Percentiles rank a stretch among this genome's conserved stretches.
phyloP scores from a whole-genome alignment of 1,140 invertebrate genomes.

The Drosophila busckii region DNA sequence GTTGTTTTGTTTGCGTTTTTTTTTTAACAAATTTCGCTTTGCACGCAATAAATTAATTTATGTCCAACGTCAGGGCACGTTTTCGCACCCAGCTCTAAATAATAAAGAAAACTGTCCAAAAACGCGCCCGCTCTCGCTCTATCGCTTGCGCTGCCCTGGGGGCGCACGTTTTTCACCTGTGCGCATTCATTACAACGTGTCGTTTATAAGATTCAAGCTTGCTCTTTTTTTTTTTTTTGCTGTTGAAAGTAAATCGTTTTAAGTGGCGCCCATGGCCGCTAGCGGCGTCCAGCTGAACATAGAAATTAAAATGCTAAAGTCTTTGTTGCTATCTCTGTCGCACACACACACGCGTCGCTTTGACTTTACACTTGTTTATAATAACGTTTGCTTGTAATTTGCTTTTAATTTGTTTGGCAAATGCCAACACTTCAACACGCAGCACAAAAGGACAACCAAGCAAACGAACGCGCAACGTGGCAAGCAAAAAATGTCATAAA shows the following conservation, averaged over 20 bases:
- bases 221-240: too few species aligned
- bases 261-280: slow-evolving; percentile 43
- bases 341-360: not conserved
- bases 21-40: slow-evolving; percentile 55
- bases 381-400: slow-evolving; percentile 71
- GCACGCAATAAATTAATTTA: slow-evolving; percentile 77
- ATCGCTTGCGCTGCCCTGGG: not conserved
- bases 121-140: not conserved
- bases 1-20: slow-evolving; percentile 19
- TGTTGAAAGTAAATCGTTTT: slow-evolving; percentile 67
- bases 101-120: slow-evolving; percentile 3
- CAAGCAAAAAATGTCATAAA: slow-evolving; percentile 61
- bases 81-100: slow-evolving; percentile 41
- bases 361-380: slow-evolving; percentile 34
- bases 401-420: slow-evolving; percentile 77
- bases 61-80: slow-evolving; percentile 71
- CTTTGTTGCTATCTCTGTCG: not conserved
- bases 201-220: slow-evolving; percentile 56
- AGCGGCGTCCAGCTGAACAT: slow-evolving; percentile 41
- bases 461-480: not conserved
- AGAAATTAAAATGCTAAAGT: slow-evolving; percentile 68
- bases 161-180: slow-evolving; percentile 67
- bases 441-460: slow-evolving; percentile 4
- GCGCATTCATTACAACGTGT: slow-evolving; percentile 67
- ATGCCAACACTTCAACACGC: slow-evolving; percentile 69